Percentiles rank a stretch among this genome's conserved stretches.
Conservation (phyloP, 2,888 invertebrate genomes). For the Agrotis puta region DNA sequence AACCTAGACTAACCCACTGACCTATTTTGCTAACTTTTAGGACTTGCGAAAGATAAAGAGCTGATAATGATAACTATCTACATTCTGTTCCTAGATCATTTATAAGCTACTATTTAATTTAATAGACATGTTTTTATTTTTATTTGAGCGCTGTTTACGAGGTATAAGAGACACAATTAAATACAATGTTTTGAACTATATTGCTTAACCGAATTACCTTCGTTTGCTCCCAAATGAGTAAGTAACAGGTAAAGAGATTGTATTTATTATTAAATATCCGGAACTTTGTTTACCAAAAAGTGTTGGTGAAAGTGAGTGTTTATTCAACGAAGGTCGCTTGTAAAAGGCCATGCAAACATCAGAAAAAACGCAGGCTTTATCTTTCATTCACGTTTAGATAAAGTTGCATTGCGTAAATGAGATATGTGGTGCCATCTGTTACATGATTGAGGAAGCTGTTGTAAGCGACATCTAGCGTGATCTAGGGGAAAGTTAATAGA, state of each 20-base stretch:
- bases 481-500: constrained; percentile 27
- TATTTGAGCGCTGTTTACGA: constrained; percentile 15
- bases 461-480: constrained; percentile 54
- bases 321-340: constrained; percentile 77
- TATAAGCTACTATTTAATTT: constrained; percentile 17
- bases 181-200: constrained; percentile 55
- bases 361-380: constrained; percentile 63
- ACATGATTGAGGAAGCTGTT: background rate
- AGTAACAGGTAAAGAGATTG: constrained; percentile 82
- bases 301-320: constrained; percentile 82
- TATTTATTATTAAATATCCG: constrained; percentile 78
- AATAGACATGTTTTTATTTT: constrained; percentile 22
- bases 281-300: constrained; percentile 82
- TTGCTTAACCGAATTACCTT: constrained; percentile 80
- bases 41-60: constrained; percentile 54
- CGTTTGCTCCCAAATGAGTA: constrained; percentile 74
- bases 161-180: constrained; percentile 23
- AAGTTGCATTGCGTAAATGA: constrained; percentile 28
- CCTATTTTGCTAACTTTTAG: constrained; percentile 61
- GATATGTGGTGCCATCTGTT: constrained; percentile 76
- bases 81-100: constrained; percentile 44
- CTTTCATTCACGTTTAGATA: constrained; percentile 65
- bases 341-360: constrained; percentile 73
- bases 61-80: constrained; percentile 46
- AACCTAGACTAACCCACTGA: constrained; percentile 48